Evolutionary conservation across 2,888 invertebrate genomes (phyloP).

Genomic region (Leptinotarsa peninsularis): DNA sequence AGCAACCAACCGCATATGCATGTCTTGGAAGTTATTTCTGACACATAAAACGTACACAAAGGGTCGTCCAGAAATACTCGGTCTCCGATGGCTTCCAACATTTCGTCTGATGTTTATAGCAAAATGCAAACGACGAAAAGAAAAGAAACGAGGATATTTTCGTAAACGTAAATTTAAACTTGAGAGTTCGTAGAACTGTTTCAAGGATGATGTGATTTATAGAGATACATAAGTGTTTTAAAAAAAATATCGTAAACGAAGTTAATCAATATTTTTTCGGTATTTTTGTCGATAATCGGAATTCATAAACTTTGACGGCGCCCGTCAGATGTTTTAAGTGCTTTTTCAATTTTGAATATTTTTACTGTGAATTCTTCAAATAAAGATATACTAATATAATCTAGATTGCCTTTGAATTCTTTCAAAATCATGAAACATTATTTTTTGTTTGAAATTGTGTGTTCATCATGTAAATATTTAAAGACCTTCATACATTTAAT

Average conservation of each 20-base stretch:
- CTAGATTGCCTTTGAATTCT: too few relatives aligned
- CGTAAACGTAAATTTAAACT: conserved; percentile 28
- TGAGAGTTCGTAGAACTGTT: conserved; percentile 38
- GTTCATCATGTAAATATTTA: too few relatives aligned
- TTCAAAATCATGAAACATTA: too few relatives aligned
- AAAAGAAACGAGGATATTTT: conserved; percentile 9
- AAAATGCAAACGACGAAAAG: conserved; percentile 6
- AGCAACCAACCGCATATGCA: not conserved
- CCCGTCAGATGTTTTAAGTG: too few relatives aligned
- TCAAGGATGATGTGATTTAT: conserved; percentile 37
- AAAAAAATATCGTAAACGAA: not conserved
- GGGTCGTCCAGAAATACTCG: conserved; percentile 33
- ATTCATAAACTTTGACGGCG: too few relatives aligned
- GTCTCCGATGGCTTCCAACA: conserved; percentile 27
- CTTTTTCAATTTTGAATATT: too few relatives aligned
- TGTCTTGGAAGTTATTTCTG: not conserved
- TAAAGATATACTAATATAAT: too few relatives aligned
- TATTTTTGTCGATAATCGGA: too few relatives aligned
- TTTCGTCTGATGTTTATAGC: conserved; percentile 18
- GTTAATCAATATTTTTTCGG: too few relatives aligned
- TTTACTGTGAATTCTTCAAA: too few relatives aligned
- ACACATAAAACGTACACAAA: conserved; percentile 25
- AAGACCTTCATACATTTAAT: too few relatives aligned
- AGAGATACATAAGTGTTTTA: not conserved
- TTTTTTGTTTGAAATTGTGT: too few relatives aligned